A percentile compares a stretch with the other conserved stretches of the same genome.
Evolutionary conservation across 2,888 invertebrate species (phyloP).

Genomic region (Ceramica pisi): DNA sequence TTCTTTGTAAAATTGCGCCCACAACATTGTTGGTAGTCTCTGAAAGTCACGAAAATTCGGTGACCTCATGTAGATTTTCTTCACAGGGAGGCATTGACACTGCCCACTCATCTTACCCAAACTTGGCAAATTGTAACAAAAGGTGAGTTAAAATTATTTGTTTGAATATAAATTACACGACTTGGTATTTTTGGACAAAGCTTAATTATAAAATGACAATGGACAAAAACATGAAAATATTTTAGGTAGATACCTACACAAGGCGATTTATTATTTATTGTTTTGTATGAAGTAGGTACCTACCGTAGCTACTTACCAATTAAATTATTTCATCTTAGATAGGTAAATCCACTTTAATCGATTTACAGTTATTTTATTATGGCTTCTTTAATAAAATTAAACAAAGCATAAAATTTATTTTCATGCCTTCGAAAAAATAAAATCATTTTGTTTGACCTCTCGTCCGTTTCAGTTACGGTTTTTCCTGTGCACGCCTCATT

Average conservation of each 20-base stretch:
- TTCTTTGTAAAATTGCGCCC: conserved; percentile 3
- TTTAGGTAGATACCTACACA: neutral
- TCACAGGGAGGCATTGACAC: conserved; percentile 57
- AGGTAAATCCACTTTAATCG: neutral
- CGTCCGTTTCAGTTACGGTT: conserved; percentile 52
- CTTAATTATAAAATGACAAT: conserved; percentile 36
- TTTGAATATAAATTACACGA: conserved; percentile 1
- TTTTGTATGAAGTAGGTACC: neutral
- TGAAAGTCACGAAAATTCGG: conserved; percentile 32
- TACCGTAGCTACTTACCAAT: neutral
- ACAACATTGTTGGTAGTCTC: conserved; percentile 10
- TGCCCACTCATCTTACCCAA: conserved; percentile 16
- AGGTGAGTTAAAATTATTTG: conserved; percentile 1
- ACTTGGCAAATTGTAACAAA: conserved; percentile 19
- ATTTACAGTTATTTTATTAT: neutral
- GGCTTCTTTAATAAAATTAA: neutral
- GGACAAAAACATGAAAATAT: conserved; percentile 10
- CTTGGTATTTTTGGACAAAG: conserved; percentile 29
- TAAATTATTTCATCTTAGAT: conserved; percentile 3
- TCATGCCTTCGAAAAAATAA: conserved; percentile 9
- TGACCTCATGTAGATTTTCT: conserved; percentile 33
- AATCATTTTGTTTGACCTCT: conserved; percentile 39
- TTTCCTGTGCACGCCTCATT: conserved; percentile 32
- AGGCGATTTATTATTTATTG: neutral
- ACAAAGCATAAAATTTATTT: conserved; percentile 7